Evolutionary conservation across 2,888 invertebrate genomes (phyloP).

Genomic region (Athalia rosae): DNA sequence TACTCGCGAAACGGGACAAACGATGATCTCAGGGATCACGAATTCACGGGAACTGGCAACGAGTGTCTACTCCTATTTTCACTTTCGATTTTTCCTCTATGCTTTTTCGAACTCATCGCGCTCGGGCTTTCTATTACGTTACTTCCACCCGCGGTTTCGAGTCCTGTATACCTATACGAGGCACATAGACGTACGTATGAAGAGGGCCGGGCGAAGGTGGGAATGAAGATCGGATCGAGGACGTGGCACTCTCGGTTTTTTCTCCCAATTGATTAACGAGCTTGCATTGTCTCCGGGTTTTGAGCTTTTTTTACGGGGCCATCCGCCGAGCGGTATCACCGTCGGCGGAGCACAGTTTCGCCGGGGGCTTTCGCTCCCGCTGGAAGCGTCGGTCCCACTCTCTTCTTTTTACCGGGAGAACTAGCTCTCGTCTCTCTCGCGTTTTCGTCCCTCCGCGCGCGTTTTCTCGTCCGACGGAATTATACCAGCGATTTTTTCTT

Average conservation of each 20-base stretch:
- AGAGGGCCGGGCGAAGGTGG: neutral
- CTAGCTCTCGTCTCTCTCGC: too few species aligned
- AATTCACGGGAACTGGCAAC: too few species aligned
- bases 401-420: too few species aligned
- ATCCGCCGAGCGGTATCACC: neutral
- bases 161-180: neutral
- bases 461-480: neutral
- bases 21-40: too few species aligned
- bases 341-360: neutral
- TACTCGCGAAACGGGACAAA: too few species aligned
- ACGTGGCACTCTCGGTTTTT: slow-evolving; percentile 39
- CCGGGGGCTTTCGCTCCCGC: neutral
- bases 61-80: too few species aligned
- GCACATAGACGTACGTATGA: neutral
- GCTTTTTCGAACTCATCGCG: too few species aligned
- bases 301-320: slow-evolving; percentile 40
- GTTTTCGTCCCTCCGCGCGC: neutral
- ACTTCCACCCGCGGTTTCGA: neutral
- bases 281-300: slow-evolving; percentile 49
- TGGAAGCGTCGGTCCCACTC: too few species aligned
- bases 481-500: neutral
- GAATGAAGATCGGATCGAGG: slow-evolving; percentile 35
- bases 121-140: too few species aligned
- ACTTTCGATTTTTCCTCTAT: too few species aligned
- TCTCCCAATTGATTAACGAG: slow-evolving; percentile 50